Conservation (phyloP, 2,888 invertebrate genomes). For the Yponomeuta malinellus region DNA sequence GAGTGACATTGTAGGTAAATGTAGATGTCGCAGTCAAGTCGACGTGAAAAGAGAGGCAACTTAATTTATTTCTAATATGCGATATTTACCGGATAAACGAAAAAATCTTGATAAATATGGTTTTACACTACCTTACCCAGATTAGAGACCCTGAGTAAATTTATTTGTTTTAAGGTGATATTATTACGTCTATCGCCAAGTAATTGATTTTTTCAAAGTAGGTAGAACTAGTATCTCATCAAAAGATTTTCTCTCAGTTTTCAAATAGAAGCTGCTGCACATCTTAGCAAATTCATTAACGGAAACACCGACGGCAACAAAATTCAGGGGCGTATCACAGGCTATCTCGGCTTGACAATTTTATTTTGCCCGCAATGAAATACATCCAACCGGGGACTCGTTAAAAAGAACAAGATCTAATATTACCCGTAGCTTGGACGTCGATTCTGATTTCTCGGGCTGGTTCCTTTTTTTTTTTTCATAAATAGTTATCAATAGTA, state of each 20-base stretch:
- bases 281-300: neutral
- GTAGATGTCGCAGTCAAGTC: no score
- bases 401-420: slow-evolving; percentile 64
- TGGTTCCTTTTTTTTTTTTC: neutral
- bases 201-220: no score
- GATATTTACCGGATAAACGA: no score
- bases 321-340: neutral
- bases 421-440: slow-evolving; percentile 32
- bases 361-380: slow-evolving; percentile 56
- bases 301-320: neutral
- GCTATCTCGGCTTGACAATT: slow-evolving; percentile 20
- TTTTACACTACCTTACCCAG: no score
- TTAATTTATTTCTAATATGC: no score
- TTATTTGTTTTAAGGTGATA: no score
- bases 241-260: neutral
- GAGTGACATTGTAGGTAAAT: no score
- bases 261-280: neutral
- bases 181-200: no score
- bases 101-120: no score
- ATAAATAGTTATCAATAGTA: neutral
- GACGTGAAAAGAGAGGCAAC: no score
- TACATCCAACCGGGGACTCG: slow-evolving; percentile 54
- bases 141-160: no score
- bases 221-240: no score
- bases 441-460: neutral